Base-by-base conservation (phyloP, 2,113 vertebrate genomes). In the Herpetotheres cachinnans region DNA sequence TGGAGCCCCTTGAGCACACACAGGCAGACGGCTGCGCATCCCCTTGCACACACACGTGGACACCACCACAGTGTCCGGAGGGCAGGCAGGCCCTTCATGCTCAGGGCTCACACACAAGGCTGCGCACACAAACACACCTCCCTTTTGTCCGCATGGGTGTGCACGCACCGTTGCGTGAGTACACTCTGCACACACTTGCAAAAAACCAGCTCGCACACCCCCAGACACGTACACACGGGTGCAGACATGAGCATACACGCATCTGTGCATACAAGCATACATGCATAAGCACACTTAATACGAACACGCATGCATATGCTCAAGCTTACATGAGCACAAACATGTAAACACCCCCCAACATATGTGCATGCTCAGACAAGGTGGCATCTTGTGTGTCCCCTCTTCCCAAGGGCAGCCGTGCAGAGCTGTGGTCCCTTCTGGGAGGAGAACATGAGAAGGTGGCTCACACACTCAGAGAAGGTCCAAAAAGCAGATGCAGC, bases 181-280 rank as follows among this genome's bases (percentile, higher is more conserved):
- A 3, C 2, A 0, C 14, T 4, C 1, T 11, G 30, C 30, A 9
- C n/a, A 16, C 10, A 1, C 14, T 4, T 36, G 27, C 12, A 16
- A 29, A 47, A 47, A 58, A 24, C 3, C 38, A 30, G 7, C 34
- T 54, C 67, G 46, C 13, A 2, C 21, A 2, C 27, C 44, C 2
- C 29, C 40, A 13, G 40, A 47, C 24, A 4, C 1, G 2, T 10
- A 4, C 17, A 13, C 34, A 11, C 0, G 2, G n/a, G 34, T n/a
- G 40, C n/a, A 30, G 7, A 74, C 25, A 15, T 1, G 1, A 26
- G 22, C 27, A 6, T 8, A n/a, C 27, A 19, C 26, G 5, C 20
- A 7, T 13, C 46, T 17, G 14, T 22, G 34, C 38, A 2, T 9
- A 59, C 50, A 16, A 26, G 8, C 47, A 38, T 29, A 20, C 11